Evolutionary conservation across 1,140 invertebrate species (phyloP).

Genomic region (Lithobius niger): DNA sequence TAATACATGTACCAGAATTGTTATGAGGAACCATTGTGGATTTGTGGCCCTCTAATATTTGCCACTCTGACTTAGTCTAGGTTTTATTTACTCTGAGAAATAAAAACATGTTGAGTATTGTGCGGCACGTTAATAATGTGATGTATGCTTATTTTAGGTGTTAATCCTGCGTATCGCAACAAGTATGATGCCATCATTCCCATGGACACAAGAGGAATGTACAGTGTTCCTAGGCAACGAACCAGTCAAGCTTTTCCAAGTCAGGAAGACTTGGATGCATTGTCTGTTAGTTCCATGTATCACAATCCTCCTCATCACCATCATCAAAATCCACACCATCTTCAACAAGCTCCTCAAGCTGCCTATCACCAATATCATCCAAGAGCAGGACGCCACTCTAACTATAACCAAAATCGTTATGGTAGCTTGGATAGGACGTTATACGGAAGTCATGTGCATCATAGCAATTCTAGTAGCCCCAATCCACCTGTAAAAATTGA

Average conservation of each 20-base stretch:
- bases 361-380: background rate
- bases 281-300: no score
- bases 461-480: background rate
- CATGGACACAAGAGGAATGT: constrained; percentile 22
- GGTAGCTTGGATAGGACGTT: constrained; percentile 9
- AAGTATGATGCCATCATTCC: constrained; percentile 7
- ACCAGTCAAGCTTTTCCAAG: constrained; percentile 27
- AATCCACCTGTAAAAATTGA: background rate
- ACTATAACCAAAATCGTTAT: constrained; percentile 6
- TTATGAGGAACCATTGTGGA: no score
- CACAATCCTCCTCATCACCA: background rate
- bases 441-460: background rate
- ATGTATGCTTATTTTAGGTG: no score
- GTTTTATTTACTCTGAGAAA: no score
- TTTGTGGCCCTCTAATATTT: no score
- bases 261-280: constrained; percentile 20
- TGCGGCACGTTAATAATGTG: no score
- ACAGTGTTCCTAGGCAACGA: constrained; percentile 31
- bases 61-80: no score
- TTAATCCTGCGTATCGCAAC: constrained; percentile 7
- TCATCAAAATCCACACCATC: background rate
- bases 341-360: background rate
- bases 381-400: background rate
- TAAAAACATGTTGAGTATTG: no score
- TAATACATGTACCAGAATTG: no score